These are phyloP conservation scores for Syndactyla subalaris DNA, from an alignment of 2,797 vertebrate genomes.

Conservation along the genomic window DNA sequence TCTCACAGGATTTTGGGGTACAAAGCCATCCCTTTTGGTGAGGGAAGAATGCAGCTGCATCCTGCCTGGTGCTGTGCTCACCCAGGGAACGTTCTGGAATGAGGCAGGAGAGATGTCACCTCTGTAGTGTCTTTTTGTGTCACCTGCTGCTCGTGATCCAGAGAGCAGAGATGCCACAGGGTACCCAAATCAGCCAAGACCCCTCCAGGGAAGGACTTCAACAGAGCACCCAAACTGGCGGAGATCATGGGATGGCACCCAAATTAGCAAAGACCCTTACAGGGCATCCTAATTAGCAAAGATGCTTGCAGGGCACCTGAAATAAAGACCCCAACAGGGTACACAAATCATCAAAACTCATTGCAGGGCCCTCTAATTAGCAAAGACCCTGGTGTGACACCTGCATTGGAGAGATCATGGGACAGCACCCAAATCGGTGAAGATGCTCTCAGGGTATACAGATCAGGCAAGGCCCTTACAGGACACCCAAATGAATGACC, in stretches of 20 bases:
- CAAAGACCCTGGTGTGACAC: neutral
- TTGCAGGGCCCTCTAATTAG: neutral
- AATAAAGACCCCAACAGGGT: neutral
- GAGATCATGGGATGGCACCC: neutral
- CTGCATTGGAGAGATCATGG: neutral
- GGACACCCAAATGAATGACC: neutral
- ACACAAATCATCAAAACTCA: neutral
- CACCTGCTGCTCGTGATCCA: neutral
- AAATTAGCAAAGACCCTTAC: neutral
- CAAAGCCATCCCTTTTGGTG: fast-evolving
- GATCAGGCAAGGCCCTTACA: no score
- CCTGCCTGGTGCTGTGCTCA: fast-evolving
- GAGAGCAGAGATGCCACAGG: fast-evolving
- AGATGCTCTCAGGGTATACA: fast-evolving
- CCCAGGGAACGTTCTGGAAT: fast-evolving
- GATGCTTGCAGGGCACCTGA: neutral
- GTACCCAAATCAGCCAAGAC: no score
- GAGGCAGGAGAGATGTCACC: fast-evolving
- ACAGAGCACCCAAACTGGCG: neutral
- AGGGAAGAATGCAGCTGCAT: fast-evolving
- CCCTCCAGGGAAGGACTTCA: no score
- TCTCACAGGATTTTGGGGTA: neutral
- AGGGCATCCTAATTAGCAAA: neutral
- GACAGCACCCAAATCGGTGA: fast-evolving
- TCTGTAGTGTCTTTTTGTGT: no score